phyloP scores from a whole-genome alignment of 2,113 vertebrate species.

The Bostrychus sinensis region DNA sequence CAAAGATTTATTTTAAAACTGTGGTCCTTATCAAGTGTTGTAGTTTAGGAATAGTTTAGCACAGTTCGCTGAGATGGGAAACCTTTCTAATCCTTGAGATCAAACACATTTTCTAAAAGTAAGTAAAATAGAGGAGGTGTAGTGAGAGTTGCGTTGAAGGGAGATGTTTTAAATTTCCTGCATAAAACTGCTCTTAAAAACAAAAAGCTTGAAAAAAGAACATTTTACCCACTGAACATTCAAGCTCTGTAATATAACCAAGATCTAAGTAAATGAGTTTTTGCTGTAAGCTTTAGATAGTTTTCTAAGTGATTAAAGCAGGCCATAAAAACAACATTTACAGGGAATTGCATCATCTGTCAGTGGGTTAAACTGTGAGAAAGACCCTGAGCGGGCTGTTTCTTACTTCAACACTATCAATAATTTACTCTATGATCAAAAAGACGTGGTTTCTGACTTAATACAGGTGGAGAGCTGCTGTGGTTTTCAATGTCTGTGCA shows the following conservation, averaged over 20 bases:
- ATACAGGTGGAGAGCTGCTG: neutral
- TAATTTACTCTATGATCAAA: neutral
- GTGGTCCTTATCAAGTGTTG: neutral
- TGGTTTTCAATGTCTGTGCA: neutral
- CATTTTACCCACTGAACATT: neutral
- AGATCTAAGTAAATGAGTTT: slow-evolving; percentile 6
- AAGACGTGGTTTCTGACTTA: neutral
- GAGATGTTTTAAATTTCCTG: neutral
- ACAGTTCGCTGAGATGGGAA: neutral
- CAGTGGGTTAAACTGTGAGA: neutral
- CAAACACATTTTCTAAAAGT: slow-evolving; percentile 4
- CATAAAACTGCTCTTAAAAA: slow-evolving; percentile 1
- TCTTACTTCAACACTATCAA: neutral
- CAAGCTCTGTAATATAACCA: neutral
- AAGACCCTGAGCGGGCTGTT: neutral
- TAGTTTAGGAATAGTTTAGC: neutral
- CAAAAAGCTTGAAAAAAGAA: neutral
- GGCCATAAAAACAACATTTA: slow-evolving; percentile 17
- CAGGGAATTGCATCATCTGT: slow-evolving; percentile 22
- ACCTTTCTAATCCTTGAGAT: neutral
- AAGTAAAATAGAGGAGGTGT: neutral
- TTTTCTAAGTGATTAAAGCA: slow-evolving; percentile 10
- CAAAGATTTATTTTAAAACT: neutral
- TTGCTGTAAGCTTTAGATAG: slow-evolving; percentile 10
- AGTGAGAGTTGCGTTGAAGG: neutral